Evolutionary conservation across 2,888 invertebrate species (phyloP), one percentile per base, ranked within the genome.

Genomic region (Ctena decussata): DNA sequence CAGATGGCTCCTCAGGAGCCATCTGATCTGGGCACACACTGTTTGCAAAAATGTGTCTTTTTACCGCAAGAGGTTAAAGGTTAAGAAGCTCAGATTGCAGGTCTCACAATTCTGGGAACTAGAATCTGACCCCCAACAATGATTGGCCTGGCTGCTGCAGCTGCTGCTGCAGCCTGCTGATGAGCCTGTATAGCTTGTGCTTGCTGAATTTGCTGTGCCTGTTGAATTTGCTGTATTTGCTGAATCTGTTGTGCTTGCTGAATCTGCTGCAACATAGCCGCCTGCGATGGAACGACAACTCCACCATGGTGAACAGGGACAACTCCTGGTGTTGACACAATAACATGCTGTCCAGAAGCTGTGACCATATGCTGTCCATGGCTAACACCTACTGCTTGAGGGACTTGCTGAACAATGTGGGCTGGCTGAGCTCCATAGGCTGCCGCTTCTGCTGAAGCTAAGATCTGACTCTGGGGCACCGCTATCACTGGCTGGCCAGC

Each of bases 401-500:
- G 85, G 5, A 88, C 60, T 70, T 84, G 83, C 41, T 86, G 87
- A 0, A 90, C 82, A 27, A 91, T 46, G 60, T 90, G 91, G 39
- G 91, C 90, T 11, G 91, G 91, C 69, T 90, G 86, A 73, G 91
- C 86, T 30, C 89, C 86, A 75, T 87, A 79, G 41, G 87, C 85
- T 70, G 87, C 82, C 53, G 92, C 86, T 74, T 89, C 71, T 46
- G 89, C 84, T 39, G 84, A 30, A 44, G 88, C 77, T 21, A 88
- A 65, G 65, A 89, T 81, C 32, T 88, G 82, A 46, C 85, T 82
- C 60, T 92, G 92, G 8, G 93, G 91, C 46, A 93, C 85, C 12
- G 93, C 93, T 44, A 93, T 89, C 46, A 94, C 83, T 1, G 94
- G 94, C 30, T 93, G 92, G 1, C 94, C 94, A 30, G 94, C 92